Evolutionary conservation across 23 tunicate species (phyloP), one percentile per base, ranked within the genome.

Genomic region (Styela plicata): DNA sequence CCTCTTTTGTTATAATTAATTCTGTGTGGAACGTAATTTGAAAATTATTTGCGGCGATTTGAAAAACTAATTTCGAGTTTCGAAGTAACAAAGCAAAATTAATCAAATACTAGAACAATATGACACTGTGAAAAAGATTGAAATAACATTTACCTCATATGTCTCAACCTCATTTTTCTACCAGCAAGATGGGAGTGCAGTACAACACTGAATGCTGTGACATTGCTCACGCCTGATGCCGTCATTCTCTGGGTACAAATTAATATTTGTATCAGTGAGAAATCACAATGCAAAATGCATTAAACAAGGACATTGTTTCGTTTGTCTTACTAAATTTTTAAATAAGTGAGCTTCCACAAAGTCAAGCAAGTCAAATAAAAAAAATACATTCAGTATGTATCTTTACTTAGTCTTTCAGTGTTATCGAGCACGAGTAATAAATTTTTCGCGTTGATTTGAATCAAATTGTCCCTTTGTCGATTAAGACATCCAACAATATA

Each of bases 141-240:
- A n/a, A n/a, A n/a, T n/a, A 33, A 80, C 24, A 18, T n/a, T 31
- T 27, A 83, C 92, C 92, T 86, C 84, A 83, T 24, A 36, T 88
- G 92, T 22, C 84, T 78, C 1, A 83, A 26, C 1, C 70, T 61
- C 36, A 88, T 52, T 20, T 64, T 37, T 70, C 74, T 88, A 23
- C 92, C 92, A n/a, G 81, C 83, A 22, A 77, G 27, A 70, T 88
- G 92, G 1, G 92, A 69, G 64, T 88, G 92, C 13, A 83, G 67
- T 31, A 88, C 69, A 2, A 69, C 63, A 10, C 68, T 70, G 70
- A 83, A 64, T 30, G 83, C 21, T 7, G 76, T 83, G 73, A 88
- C 84, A 24, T 68, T 22, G 52, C 37, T 44, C 25, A 77, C 63
- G 2, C 80, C 87, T 1, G 87, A 70, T 29, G 17, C 61, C 10